Conservation (phyloP, 2,888 invertebrate species). For the Nemoura dubitans region DNA sequence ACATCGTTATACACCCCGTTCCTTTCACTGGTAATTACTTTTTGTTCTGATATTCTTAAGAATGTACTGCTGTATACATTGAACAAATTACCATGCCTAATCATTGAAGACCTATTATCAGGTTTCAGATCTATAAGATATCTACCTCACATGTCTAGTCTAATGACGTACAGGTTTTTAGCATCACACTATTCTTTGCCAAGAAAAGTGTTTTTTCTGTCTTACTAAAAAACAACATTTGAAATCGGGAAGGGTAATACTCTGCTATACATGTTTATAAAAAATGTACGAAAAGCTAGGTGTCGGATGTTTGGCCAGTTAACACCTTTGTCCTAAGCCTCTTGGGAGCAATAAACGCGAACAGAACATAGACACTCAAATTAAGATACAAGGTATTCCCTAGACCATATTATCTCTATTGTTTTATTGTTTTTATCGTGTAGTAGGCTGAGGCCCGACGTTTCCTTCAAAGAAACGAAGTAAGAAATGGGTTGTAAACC, state of each 20-base stretch:
- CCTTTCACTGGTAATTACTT: conserved; percentile 21
- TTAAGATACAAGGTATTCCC: not conserved
- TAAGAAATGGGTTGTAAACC: not conserved
- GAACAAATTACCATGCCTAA: not conserved
- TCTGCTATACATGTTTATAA: not conserved
- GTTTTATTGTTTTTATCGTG: not conserved
- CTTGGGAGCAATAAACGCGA: not conserved
- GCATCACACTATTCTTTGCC: not conserved
- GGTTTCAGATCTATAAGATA: not conserved
- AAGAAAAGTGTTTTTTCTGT: not conserved
- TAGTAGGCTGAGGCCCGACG: not conserved
- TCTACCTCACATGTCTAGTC: too few species aligned
- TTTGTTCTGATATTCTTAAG: conserved; percentile 25
- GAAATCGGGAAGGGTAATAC: not conserved
- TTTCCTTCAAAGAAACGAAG: not conserved
- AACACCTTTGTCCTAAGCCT: not conserved
- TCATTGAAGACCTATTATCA: not conserved
- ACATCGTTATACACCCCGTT: conserved; percentile 8
- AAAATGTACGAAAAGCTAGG: not conserved
- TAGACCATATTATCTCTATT: not conserved
- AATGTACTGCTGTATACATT: too few species aligned
- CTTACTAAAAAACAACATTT: not conserved
- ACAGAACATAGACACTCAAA: not conserved
- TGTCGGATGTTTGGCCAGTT: not conserved
- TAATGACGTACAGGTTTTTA: too few species aligned